Evolutionary conservation across 2,113 vertebrate genomes (phyloP).

Genomic region (Rhinolophus ferrumequinum): DNA sequence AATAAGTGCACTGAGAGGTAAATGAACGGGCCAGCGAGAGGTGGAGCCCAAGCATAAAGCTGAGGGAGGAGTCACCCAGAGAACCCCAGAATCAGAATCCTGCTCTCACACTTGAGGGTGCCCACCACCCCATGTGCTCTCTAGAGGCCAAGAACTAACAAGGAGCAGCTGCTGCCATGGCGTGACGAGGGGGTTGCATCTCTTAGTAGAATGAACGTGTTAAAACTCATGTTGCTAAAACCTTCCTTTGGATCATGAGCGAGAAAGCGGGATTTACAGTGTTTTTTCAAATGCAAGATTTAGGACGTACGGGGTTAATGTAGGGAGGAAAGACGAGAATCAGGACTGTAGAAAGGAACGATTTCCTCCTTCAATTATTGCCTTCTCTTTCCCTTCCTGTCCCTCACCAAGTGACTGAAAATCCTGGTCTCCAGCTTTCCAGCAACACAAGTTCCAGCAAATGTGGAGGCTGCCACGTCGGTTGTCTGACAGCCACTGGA

Average conservation of each 20-base stretch:
- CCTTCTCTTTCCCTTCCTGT: background rate
- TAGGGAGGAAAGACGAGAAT: too few species aligned
- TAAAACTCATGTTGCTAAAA: background rate
- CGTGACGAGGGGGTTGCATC: too few species aligned
- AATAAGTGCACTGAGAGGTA: background rate
- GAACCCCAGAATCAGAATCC: too few species aligned
- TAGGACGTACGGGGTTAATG: too few species aligned
- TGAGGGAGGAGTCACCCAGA: background rate
- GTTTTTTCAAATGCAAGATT: background rate
- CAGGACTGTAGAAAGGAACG: accelerated
- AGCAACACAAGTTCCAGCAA: background rate
- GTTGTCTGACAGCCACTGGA: background rate
- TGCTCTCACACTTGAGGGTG: background rate
- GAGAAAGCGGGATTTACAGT: background rate
- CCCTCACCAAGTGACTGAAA: background rate
- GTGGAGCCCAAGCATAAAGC: background rate
- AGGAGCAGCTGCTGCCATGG: accelerated
- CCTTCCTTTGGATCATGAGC: too few species aligned
- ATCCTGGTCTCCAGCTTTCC: background rate
- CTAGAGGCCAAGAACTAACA: background rate
- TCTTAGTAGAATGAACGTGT: background rate
- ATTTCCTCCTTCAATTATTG: background rate
- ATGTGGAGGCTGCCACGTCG: background rate
- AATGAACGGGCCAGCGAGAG: accelerated
- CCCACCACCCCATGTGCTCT: background rate